Conservation (phyloP, 2,797 vertebrate species). For the Periophthalmus magnuspinnatus region DNA sequence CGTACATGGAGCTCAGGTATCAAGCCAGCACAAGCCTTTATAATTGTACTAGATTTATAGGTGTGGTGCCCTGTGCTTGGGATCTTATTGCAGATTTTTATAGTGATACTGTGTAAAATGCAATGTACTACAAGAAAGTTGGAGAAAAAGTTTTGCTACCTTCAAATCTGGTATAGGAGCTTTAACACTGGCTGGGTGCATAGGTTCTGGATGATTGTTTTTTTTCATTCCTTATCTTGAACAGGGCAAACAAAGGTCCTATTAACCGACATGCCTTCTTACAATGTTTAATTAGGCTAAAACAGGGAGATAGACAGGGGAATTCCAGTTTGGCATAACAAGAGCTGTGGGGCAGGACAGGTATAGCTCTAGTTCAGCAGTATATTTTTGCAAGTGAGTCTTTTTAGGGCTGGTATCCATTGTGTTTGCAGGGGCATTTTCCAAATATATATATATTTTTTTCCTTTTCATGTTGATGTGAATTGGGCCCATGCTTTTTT, state of each 20-base stretch:
- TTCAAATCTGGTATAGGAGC: constrained; percentile 52
- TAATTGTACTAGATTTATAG: constrained; percentile 67
- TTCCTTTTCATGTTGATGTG: not conserved
- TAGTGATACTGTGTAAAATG: constrained; percentile 59
- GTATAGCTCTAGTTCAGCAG: constrained; percentile 54
- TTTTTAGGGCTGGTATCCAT: constrained; percentile 71
- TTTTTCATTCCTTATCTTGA: constrained; percentile 34
- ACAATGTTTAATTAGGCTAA: constrained; percentile 68
- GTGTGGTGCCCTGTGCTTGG: constrained; percentile 65
- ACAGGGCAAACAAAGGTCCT: constrained; percentile 61
- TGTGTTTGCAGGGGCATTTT: constrained; percentile 41
- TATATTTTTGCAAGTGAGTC: constrained; percentile 59
- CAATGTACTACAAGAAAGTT: constrained; percentile 59
- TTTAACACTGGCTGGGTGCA: constrained; percentile 48
- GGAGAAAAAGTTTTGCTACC: constrained; percentile 49
- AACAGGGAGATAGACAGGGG: constrained; percentile 68
- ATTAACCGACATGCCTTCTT: constrained; percentile 51
- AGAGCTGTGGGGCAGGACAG: constrained; percentile 24
- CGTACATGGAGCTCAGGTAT: constrained; percentile 56
- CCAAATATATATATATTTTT: not conserved
- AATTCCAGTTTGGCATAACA: constrained; percentile 68
- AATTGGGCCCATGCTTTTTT: not conserved
- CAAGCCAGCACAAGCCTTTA: constrained; percentile 66
- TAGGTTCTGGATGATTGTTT: constrained; percentile 23
- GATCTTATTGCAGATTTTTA: constrained; percentile 69